These are phyloP conservation scores for Poecilia picta DNA, from an alignment of 2,797 vertebrate species.

Conservation along the genomic window DNA sequence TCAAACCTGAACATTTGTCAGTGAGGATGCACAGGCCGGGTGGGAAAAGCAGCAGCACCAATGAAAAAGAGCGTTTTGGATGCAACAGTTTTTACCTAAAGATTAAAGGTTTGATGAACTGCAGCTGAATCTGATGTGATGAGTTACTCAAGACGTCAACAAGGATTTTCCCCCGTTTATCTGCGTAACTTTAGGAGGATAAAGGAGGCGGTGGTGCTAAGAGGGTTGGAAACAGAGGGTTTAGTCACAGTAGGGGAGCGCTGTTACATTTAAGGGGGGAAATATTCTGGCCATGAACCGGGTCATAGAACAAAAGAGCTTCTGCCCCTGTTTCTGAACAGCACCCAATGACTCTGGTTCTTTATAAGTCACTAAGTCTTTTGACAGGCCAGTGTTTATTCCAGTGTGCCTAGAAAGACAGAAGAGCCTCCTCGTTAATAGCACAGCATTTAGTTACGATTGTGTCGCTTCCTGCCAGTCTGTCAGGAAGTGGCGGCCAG, in stretches of 20 bases:
- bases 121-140: slow-evolving; percentile 63
- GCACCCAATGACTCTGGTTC: slow-evolving; percentile 2
- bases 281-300: slow-evolving; percentile 21
- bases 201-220: slow-evolving; percentile 41
- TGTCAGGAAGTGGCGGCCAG: not conserved
- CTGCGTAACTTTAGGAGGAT: slow-evolving; percentile 60
- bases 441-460: not conserved
- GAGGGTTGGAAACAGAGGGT: slow-evolving; percentile 40
- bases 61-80: slow-evolving; percentile 66
- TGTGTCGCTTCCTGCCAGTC: not conserved
- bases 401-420: not conserved
- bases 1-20: slow-evolving; percentile 29
- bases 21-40: slow-evolving; percentile 28
- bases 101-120: slow-evolving; percentile 55
- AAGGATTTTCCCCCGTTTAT: slow-evolving; percentile 72
- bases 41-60: slow-evolving; percentile 48
- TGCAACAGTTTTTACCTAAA: slow-evolving; percentile 65
- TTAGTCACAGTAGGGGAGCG: slow-evolving; percentile 20
- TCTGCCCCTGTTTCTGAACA: not conserved
- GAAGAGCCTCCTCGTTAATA: not conserved
- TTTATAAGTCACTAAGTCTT: not conserved
- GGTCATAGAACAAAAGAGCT: slow-evolving; percentile 18
- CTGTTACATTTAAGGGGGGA: slow-evolving; percentile 7
- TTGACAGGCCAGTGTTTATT: not conserved
- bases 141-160: slow-evolving; percentile 75